Base-by-base conservation (phyloP, 2,888 invertebrate genomes). In the Oscheius onirici region DNA sequence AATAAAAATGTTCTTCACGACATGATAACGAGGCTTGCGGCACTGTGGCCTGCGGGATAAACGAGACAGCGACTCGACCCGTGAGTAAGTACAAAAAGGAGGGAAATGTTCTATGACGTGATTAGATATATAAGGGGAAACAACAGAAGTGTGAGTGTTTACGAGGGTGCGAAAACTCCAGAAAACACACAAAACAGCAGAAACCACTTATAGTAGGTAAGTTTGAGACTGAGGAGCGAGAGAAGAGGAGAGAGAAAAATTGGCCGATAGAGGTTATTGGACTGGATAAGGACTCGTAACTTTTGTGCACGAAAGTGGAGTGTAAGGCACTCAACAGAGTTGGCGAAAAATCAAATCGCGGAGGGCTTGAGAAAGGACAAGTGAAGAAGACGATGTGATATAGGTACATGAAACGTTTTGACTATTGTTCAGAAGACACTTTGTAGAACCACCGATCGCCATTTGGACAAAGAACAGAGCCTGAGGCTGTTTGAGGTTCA, bases 271-370 rank as follows among this genome's bases (percentile, higher is more conserved):
- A 52, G 52, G 26, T 26, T 11, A 26, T 26, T 55, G 28, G 58
- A 58, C 58, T 58, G 58, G 58, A 58, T 40, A 22, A 43, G n/a
- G 58, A 58, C 58, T 58, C 58, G 58, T 58, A 58, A 43, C 40
- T 40, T 28, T 58, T 58, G 58, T 58, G 58, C 58, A 58, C 58
- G 58, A 43, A 41, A 58, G 43, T 43, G 58, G 43, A 43, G 58
- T 43, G 43, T 58, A 58, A 58, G 58, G 58, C 58, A 58, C 58
- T 58, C 58, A 58, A 58, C n/a, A 40, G 43, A 58, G 58, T 41
- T 58, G 61, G 49, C 49, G 46, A 17, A 17, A 3, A 22, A 26
- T 44, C 8, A 24, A 55, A 55, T 15, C 10, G 34, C 11, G 61
- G 20, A 46, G n/a, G n/a, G n/a, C n/a, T n/a, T n/a, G n/a, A n/a